Evolutionary conservation across 1,140 invertebrate species (phyloP), one percentile per base, ranked within the genome.

Genomic region (Lysiphlebus fabarum): DNA sequence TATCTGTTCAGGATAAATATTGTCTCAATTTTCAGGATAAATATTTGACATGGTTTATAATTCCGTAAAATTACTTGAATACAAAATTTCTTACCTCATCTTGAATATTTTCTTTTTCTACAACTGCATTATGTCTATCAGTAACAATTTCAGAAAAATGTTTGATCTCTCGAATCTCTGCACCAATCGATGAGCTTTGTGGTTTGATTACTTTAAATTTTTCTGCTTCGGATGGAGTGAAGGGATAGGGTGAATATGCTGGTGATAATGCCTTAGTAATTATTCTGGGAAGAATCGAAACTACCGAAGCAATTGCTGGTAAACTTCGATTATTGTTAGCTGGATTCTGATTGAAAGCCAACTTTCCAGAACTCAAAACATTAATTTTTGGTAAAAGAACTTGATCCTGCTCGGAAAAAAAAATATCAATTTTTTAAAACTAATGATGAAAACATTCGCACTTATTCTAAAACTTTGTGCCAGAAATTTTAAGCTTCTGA

Each of bases 1-100:
- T 11, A 91, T 85, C 77, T 89, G 56, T 61, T 11, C n/a, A 7
- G 63, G 65, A 7, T 53, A 41, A 58, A 54, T 55, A 58, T 53
- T 33, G 14, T 37, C n/a, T 51, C 34, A 4, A 37, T 14, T 60
- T 50, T 55, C 55, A 26, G 45, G 53, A 55, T 60, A 44, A 45
- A 17, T 44, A 34, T 36, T 36, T 56, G 26, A 38, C 56, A 44
- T 37, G 45, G 44, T 45, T 34, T 43, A n/a, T 54, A 3, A 43
- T 54, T 33, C 26, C 38, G 33, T 14, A 45, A 8, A 36, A 44
- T 56, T 12, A 38, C 12, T 47, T n/a, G n/a, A 7, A 26, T 42
- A 42, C 9, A 5, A 37, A 17, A 43, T 37, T 44, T 36, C 41
- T 40, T 44, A 12, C 10, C 26, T 14, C 10, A 51, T 50, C 8